Evolutionary conservation across 2,113 vertebrate species (phyloP), one percentile per base, ranked within the genome.

Genomic region (Chlamydotis undulata): DNA sequence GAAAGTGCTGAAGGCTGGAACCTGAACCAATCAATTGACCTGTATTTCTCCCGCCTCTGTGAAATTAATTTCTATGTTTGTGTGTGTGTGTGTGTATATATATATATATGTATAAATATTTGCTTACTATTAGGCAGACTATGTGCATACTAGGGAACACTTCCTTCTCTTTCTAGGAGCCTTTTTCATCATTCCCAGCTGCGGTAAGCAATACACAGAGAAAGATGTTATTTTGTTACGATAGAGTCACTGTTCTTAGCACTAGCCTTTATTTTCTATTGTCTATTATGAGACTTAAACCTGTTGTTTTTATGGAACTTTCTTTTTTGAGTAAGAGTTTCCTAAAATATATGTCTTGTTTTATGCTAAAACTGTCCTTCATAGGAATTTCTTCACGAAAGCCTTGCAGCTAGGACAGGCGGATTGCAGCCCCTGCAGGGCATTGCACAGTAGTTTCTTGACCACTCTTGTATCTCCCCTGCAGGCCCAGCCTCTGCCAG

Each of bases 81-180:
- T 50, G 4, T n/a, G 3, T 53, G 3, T 19, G 3, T 76, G 1
- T 31, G 6, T 49, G 2, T 25, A 6, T 25, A 18, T 25, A 5
- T 17, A 21, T 43, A 28, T 25, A 5, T 16, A 19, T 43, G 22
- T 16, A 14, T 56, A 24, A 31, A 53, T 18, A 78, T 31, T 23
- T 87, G 43, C 26, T 71, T 1, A 2, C 8, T 9, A 14, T 78
- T 85, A 43, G 52, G 29, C 28, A 59, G n/a, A n/a, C 79, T 16
- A 26, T n/a, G 22, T 55, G 12, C 31, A 0, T 50, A 35, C 24
- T 56, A 55, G 11, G 19, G 9, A 60, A 67, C 12, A 21, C 25
- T 49, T 61, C 4, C 10, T 41, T 76, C 75, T 75, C 35, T 45
- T 71, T 78, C 59, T 68, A 33, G 41, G n/a, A 52, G 25, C 13